Conservation (phyloP, 1,140 invertebrate species). For the Ips typographus region DNA sequence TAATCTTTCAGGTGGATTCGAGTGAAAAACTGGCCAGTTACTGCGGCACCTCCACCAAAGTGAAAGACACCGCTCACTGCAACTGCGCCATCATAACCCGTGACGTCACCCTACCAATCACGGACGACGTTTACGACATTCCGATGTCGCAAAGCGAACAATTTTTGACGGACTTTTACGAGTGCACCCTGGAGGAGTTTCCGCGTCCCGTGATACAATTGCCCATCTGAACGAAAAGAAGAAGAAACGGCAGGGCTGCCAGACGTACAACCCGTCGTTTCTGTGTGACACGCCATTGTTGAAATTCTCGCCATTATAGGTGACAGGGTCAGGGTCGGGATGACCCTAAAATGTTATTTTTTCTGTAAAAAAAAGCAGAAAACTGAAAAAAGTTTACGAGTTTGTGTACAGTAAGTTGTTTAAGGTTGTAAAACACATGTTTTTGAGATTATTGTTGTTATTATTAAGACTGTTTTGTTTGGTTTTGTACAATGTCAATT, state of each 20-base stretch:
- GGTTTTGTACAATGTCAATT: too few relatives aligned
- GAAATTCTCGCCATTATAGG: too few relatives aligned
- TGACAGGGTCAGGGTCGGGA: too few relatives aligned
- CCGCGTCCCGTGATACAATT: constrained; percentile 48
- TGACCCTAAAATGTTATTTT: too few relatives aligned
- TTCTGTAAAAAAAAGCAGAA: too few relatives aligned
- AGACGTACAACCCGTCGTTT: background rate
- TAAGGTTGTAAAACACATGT: too few relatives aligned
- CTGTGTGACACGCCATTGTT: too few relatives aligned
- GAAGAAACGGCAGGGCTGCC: constrained; percentile 14
- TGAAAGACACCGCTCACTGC: constrained; percentile 34
- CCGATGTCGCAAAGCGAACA: constrained; percentile 47
- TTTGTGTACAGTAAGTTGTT: too few relatives aligned
- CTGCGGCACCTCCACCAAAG: constrained; percentile 40
- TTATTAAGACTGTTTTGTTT: too few relatives aligned
- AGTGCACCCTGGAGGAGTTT: constrained; percentile 49
- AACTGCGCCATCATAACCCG: constrained; percentile 46
- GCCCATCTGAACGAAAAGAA: constrained; percentile 43
- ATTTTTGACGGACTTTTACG: constrained; percentile 49
- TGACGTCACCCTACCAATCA: constrained; percentile 38
- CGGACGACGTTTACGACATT: constrained; percentile 37
- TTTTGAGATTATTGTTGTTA: too few relatives aligned
- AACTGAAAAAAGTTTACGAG: too few relatives aligned
- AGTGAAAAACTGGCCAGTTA: constrained; percentile 47
- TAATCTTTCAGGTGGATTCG: constrained; percentile 49